These are phyloP conservation scores for Pithys albifrons DNA, from an alignment of 2,113 vertebrate species.

Conservation along the genomic window DNA sequence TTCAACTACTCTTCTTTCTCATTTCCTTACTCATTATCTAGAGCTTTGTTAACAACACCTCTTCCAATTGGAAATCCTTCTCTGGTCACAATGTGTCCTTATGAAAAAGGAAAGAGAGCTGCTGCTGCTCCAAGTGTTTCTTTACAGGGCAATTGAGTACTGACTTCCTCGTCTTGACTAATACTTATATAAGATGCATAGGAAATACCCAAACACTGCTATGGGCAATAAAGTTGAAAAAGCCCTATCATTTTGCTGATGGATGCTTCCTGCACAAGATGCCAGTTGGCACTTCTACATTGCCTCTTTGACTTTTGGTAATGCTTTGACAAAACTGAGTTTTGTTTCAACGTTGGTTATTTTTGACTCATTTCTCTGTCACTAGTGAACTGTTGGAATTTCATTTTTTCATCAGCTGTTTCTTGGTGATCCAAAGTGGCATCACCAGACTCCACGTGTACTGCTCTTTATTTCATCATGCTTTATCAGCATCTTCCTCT, in stretches of 20 bases:
- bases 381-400: neutral
- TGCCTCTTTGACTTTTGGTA: neutral
- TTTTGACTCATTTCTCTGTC: neutral
- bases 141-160: neutral
- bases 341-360: neutral
- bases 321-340: neutral
- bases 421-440: neutral
- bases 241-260: neutral
- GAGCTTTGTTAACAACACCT: neutral
- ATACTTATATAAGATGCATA: neutral
- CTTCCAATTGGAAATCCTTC: neutral
- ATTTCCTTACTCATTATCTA: neutral
- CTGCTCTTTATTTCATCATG: neutral
- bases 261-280: neutral
- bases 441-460: neutral
- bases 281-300: constrained; percentile 1
- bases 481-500: neutral
- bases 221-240: neutral
- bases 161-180: neutral
- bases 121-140: neutral
- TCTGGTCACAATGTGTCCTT: neutral
- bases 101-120: neutral
- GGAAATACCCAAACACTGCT: constrained; percentile 2
- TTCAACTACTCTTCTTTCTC: neutral
- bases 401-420: neutral